These are phyloP conservation scores for Pinna nobilis DNA, from an alignment of 1,140 invertebrate species.

Conservation along the genomic window DNA sequence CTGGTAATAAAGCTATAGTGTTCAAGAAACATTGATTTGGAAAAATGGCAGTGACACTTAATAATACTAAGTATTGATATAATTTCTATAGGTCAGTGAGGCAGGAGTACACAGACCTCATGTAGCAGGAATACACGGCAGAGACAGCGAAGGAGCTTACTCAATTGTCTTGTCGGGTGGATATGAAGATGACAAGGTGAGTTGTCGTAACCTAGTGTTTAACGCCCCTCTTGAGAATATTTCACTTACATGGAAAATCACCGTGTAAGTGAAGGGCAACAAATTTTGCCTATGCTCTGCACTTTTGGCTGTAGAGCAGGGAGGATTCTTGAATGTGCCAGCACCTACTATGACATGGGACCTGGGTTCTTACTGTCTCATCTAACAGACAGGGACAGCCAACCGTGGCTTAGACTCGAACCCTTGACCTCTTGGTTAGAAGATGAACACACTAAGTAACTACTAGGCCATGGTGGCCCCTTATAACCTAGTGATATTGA, in stretches of 20 bases:
- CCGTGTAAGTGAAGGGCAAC: no score
- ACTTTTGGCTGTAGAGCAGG: not conserved
- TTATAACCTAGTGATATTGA: no score
- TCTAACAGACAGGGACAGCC: no score
- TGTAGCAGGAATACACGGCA: conserved; percentile 90
- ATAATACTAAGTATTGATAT: no score
- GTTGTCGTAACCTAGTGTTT: not conserved
- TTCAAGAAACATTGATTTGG: no score
- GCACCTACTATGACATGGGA: conserved; percentile 82
- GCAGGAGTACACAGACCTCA: conserved; percentile 88
- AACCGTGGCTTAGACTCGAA: no score
- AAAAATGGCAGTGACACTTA: no score
- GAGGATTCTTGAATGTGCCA: not conserved
- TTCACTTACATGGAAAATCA: no score
- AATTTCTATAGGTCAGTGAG: conserved; percentile 86
- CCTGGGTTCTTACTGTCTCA: conserved; percentile 87
- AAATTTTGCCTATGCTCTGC: not conserved
- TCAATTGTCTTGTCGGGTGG: conserved; percentile 90
- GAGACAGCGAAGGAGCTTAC: conserved; percentile 86
- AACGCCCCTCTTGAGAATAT: not conserved
- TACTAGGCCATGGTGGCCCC: no score
- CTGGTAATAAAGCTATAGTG: no score
- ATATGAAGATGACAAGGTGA: conserved; percentile 86
- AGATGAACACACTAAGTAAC: no score
- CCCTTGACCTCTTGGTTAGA: no score